phyloP scores from a whole-genome alignment of 92 coral and sea anemone genomes.

The Hydrozoanthus gracilis region DNA sequence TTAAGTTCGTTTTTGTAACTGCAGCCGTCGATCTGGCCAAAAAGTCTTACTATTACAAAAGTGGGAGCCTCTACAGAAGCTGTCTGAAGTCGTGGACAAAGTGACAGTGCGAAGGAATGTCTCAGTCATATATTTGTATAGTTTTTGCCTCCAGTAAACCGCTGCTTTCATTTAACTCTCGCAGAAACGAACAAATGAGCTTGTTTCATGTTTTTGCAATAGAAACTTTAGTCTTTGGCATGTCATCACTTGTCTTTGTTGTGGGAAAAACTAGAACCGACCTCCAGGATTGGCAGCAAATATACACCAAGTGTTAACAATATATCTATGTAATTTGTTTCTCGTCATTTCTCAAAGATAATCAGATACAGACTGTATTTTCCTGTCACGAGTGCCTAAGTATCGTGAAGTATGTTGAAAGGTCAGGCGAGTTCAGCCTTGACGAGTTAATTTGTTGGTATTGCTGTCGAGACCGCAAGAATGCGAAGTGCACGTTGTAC shows the following conservation, averaged over 20 bases:
- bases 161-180: conserved; percentile 16
- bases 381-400: background rate
- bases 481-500: too few relatives aligned
- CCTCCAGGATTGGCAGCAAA: background rate
- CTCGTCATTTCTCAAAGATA: conserved; percentile 19
- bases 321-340: conserved; percentile 9
- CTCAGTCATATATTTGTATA: background rate
- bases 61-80: background rate
- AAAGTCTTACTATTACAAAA: background rate
- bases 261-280: background rate
- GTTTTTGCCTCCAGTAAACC: conserved; percentile 12
- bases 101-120: conserved; percentile 10
- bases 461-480: too few relatives aligned
- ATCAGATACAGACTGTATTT: conserved; percentile 29
- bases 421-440: conserved; percentile 1
- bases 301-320: conserved; percentile 22
- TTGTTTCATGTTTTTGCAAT: conserved; percentile 15
- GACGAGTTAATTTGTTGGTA: too few relatives aligned
- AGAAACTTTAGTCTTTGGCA: conserved; percentile 22
- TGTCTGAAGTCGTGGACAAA: background rate
- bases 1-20: background rate
- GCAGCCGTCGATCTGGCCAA: background rate
- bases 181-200: conserved; percentile 29
- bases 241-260: conserved; percentile 28
- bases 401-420: background rate